Percentiles rank a stretch among this genome's conserved stretches.
Evolutionary conservation across 2,888 invertebrate genomes (phyloP).

Genomic region (Ectemnius cavifrons): DNA sequence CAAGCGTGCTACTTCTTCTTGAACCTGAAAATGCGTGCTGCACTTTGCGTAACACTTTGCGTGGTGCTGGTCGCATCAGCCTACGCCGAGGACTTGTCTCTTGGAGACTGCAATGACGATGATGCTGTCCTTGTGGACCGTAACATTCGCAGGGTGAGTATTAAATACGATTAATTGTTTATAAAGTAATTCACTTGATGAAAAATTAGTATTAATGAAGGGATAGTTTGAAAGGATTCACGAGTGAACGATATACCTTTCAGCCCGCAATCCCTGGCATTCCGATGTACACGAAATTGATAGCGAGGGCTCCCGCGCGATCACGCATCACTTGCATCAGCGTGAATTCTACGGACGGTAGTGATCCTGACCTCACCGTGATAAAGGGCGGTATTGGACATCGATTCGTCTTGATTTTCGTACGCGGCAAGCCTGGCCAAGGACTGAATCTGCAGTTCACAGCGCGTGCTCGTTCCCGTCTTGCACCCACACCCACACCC

Average conservation of each 20-base stretch:
- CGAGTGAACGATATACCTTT: conserved; percentile 12
- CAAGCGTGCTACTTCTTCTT: too few relatives aligned
- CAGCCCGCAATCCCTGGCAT: conserved; percentile 49
- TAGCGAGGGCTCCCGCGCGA: conserved; percentile 19
- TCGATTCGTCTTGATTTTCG: conserved; percentile 27
- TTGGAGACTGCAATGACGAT: not conserved
- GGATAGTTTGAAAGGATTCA: too few relatives aligned
- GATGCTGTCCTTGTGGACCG: not conserved
- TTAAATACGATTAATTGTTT: too few relatives aligned
- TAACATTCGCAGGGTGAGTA: not conserved
- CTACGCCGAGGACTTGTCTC: not conserved
- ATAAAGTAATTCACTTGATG: too few relatives aligned
- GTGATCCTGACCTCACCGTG: conserved; percentile 30
- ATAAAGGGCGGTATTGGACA: conserved; percentile 50
- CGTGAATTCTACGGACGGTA: conserved; percentile 36
- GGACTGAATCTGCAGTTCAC: conserved; percentile 47
- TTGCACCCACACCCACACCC: not conserved
- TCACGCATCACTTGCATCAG: conserved; percentile 53
- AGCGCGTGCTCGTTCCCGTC: conserved; percentile 20
- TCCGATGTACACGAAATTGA: conserved; percentile 38
- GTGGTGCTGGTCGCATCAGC: conserved; percentile 21
- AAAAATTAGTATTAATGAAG: too few relatives aligned
- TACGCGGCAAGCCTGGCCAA: conserved; percentile 12
- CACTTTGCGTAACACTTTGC: conserved; percentile 41
- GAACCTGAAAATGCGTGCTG: conserved; percentile 36